Percentiles rank a stretch among this genome's conserved stretches.
Conservation (phyloP, 2,113 vertebrate species). For the Apodemus sylvaticus region DNA sequence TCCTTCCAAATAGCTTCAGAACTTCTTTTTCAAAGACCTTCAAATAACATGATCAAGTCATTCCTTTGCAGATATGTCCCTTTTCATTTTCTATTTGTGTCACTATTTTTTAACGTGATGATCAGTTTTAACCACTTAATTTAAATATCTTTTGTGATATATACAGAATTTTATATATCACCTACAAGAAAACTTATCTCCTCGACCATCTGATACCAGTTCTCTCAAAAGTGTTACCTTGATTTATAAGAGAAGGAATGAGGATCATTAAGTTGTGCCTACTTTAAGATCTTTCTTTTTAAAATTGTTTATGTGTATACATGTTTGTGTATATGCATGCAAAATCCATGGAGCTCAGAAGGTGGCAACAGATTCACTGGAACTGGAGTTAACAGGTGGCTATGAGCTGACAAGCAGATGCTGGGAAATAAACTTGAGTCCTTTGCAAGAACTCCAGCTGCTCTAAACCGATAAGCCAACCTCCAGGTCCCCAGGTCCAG, state of each 20-base stretch:
- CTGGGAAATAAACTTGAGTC: background rate
- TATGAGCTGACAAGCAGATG: background rate
- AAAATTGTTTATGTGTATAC: background rate
- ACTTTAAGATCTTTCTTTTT: background rate
- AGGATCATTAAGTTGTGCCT: background rate
- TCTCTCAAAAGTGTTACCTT: background rate
- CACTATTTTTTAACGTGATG: background rate
- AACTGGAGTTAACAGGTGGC: background rate
- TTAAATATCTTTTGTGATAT: background rate
- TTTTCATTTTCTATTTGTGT: slow-evolving; percentile 3
- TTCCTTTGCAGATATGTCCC: background rate
- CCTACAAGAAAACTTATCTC: background rate
- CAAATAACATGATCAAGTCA: background rate
- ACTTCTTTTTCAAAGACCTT: background rate
- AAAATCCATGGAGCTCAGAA: background rate
- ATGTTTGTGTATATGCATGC: background rate
- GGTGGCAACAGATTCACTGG: background rate
- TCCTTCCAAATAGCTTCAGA: background rate
- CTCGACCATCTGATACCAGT: background rate
- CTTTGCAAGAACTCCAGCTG: background rate
- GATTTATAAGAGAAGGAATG: background rate
- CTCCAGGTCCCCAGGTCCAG: background rate
- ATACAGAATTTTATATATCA: background rate
- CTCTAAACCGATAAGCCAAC: background rate
- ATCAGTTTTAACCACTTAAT: background rate